These are phyloP conservation scores for Varanus komodoensis DNA, from an alignment of 2,113 vertebrate species.

Conservation along the genomic window DNA sequence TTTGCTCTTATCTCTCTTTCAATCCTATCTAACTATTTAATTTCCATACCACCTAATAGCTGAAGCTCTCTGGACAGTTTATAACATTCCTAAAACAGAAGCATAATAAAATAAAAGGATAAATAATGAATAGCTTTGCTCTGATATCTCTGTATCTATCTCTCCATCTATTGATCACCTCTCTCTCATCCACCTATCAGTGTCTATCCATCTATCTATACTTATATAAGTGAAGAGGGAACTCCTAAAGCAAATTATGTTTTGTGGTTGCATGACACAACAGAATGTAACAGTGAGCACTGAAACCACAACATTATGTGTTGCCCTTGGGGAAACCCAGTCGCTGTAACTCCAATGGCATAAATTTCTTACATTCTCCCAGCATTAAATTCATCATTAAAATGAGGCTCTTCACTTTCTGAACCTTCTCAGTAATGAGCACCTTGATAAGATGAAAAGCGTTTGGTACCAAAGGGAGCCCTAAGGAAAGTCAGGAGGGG, in stretches of 20 bases:
- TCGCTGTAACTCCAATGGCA: slow-evolving; percentile 40
- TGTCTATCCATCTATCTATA: neutral
- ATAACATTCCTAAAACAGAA: too few relatives aligned
- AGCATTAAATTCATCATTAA: slow-evolving; percentile 65
- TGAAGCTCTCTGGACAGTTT: too few relatives aligned
- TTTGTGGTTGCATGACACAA: slow-evolving; percentile 4
- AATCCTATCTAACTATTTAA: neutral
- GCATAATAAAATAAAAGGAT: too few relatives aligned
- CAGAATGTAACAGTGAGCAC: neutral
- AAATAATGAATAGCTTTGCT: neutral
- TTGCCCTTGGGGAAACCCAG: slow-evolving; percentile 45
- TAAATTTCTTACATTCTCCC: slow-evolving; percentile 57
- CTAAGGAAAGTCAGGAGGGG: slow-evolving; percentile 54
- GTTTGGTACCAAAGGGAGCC: slow-evolving; percentile 54
- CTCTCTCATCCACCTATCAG: neutral
- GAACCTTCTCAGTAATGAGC: slow-evolving; percentile 51
- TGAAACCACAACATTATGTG: neutral
- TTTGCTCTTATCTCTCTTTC: neutral
- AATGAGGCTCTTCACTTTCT: slow-evolving; percentile 63
- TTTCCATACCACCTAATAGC: too few relatives aligned
- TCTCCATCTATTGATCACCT: neutral
- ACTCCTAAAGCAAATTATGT: slow-evolving; percentile 5
- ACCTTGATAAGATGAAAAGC: slow-evolving; percentile 64
- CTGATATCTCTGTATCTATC: neutral
- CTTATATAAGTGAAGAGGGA: neutral